Evolutionary conservation across 2,888 invertebrate genomes (phyloP), one percentile per base, ranked within the genome.

Genomic region (Dicroscelio sp.): DNA sequence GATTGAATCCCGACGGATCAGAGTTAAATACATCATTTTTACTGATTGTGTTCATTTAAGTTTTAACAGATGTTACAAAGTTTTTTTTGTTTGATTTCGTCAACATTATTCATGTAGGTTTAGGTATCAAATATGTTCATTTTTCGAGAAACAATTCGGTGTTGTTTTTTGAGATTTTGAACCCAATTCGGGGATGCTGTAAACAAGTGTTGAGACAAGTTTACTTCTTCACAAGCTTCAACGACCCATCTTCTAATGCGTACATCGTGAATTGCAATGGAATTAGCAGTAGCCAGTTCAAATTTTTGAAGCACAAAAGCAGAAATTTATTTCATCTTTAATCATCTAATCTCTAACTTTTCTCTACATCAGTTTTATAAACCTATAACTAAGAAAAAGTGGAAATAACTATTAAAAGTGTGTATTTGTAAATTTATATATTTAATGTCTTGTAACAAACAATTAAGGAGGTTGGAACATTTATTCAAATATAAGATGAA

Each of bases 101-200:
- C 43, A 12, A 12, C 14, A 63, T 27, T 63, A 5, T 12, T 27
- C 23, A 63, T 63, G 20, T 88, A 58, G 27, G 5, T 35, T 52
- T 48, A 33, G 38, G 90, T 85, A 0, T 88, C 23, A 31, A 90
- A 90, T 80, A 87, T 90, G 58, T 90, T 90, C 20, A 85, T 85
- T 88, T 87, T 90, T 87, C 84, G 87, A 17, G 75, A 87, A 79
- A 87, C 87, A 58, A 90, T 90, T 38, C 71, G n/a, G 43, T 87
- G 67, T 58, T 55, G 78, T 20, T 71, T 65, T 83, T 90, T 87
- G 73, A 87, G 87, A 58, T 87, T 84, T 43, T 84, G 80, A 30
- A 87, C n/a, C 76, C 84, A 90, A 30, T 84, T 65, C n/a, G 43
- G 14, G 10, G 43, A 43, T 14, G 43, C 43, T 14, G 6, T 17